Evolutionary conservation across 2,888 invertebrate genomes (phyloP).

Genomic region (Papilio demoleus): DNA sequence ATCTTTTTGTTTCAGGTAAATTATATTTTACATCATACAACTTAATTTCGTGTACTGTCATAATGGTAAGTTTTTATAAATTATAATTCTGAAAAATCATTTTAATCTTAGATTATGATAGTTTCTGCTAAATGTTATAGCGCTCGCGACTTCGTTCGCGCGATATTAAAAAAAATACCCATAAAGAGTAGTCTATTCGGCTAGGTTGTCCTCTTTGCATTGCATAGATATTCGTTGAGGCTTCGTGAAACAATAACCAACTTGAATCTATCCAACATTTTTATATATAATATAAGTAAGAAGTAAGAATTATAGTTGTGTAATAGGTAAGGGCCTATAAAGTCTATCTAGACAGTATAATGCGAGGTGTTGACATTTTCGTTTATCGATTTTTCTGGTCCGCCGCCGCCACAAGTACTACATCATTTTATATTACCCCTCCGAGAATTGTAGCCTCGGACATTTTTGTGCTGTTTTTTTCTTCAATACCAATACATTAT

Average conservation of each 20-base stretch:
- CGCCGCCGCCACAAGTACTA: conserved; percentile 62
- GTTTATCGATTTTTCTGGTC: conserved; percentile 65
- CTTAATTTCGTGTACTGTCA: not conserved
- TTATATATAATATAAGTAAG: too few relatives aligned
- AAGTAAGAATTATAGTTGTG: not conserved
- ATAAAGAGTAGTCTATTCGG: too few relatives aligned
- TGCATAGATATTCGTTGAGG: too few relatives aligned
- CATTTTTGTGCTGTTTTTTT: conserved; percentile 60
- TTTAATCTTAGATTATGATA: not conserved
- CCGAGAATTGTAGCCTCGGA: conserved; percentile 59
- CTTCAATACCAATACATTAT: conserved; percentile 43
- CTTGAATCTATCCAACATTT: too few relatives aligned
- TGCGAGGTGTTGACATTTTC: conserved; percentile 58
- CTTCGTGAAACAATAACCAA: too few relatives aligned
- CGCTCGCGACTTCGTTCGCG: too few relatives aligned
- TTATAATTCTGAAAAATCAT: not conserved
- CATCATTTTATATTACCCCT: conserved; percentile 73
- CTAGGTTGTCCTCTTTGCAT: too few relatives aligned
- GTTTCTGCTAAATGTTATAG: too few relatives aligned
- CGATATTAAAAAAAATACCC: too few relatives aligned
- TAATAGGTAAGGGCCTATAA: not conserved
- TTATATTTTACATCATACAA: conserved; percentile 7
- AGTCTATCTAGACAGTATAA: not conserved
- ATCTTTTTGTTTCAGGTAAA: conserved; percentile 45
- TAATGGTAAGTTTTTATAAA: not conserved